These are phyloP conservation scores for Mizuhopecten yessoensis DNA, from an alignment of 1,140 invertebrate species.

Conservation along the genomic window DNA sequence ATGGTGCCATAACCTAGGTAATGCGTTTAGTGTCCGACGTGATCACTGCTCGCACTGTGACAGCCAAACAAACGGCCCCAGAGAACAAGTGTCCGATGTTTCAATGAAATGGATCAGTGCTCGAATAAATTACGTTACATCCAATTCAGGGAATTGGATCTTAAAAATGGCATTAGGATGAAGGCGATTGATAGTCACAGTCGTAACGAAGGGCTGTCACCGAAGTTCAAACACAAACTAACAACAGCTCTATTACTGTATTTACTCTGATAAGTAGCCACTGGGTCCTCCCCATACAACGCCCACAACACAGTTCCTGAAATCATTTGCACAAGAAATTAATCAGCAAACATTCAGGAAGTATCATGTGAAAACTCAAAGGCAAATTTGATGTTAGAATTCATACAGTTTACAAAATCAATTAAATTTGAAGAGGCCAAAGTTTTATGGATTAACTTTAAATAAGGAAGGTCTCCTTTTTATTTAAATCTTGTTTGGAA, in stretches of 20 bases:
- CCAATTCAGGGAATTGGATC: neutral
- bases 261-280: neutral
- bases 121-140: slow-evolving; percentile 13
- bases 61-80: neutral
- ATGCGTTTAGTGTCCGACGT: neutral
- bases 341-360: no score
- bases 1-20: neutral
- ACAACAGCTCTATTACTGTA: neutral
- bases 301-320: no score
- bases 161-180: slow-evolving; percentile 8
- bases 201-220: neutral
- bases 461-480: no score
- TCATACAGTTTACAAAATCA: no score
- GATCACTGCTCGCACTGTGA: neutral
- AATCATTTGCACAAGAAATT: no score
- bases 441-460: no score
- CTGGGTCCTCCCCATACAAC: neutral
- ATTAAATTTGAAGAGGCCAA: no score
- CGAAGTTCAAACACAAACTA: neutral
- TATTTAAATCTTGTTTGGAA: no score
- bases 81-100: neutral
- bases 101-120: slow-evolving; percentile 5
- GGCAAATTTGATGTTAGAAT: no score
- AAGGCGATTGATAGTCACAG: no score
- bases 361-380: no score